Evolutionary conservation across 2,113 vertebrate genomes (phyloP).

Genomic region (Probosciger aterrimus): DNA sequence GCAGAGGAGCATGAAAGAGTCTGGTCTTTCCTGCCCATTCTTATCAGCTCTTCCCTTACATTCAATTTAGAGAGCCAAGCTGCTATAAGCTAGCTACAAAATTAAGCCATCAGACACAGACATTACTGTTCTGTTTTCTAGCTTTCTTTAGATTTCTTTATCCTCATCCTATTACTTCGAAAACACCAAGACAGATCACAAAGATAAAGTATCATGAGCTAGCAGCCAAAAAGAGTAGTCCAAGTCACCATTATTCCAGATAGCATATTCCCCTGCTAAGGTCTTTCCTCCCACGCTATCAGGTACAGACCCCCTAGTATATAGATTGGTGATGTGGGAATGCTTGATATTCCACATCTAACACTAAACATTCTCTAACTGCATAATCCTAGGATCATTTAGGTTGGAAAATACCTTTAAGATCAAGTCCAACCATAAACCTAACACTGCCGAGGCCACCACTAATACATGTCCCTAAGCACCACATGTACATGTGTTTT

Average conservation of each 20-base stretch:
- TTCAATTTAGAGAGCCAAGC: not conserved
- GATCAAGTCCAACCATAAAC: fast-evolving
- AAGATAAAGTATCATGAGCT: not conserved
- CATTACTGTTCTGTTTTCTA: not conserved
- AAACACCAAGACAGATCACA: not conserved
- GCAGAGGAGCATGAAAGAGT: not conserved
- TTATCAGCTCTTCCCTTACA: not conserved
- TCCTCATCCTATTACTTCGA: not conserved
- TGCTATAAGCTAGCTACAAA: not conserved
- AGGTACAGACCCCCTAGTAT: not conserved
- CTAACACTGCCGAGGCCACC: not conserved
- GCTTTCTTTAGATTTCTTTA: not conserved
- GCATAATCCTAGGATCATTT: not conserved
- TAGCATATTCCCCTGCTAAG: not conserved
- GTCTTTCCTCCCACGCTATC: not conserved
- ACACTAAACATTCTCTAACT: not conserved
- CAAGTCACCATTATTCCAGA: not conserved
- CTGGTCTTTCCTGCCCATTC: not conserved
- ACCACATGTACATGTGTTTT: fast-evolving
- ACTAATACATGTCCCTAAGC: not conserved
- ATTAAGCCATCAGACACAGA: not conserved
- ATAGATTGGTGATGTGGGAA: not conserved
- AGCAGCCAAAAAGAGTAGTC: not conserved
- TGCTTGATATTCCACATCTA: not conserved
- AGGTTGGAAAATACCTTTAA: not conserved